These are phyloP conservation scores for Zygaena filipendulae DNA, from an alignment of 2,888 invertebrate genomes.

Conservation along the genomic window DNA sequence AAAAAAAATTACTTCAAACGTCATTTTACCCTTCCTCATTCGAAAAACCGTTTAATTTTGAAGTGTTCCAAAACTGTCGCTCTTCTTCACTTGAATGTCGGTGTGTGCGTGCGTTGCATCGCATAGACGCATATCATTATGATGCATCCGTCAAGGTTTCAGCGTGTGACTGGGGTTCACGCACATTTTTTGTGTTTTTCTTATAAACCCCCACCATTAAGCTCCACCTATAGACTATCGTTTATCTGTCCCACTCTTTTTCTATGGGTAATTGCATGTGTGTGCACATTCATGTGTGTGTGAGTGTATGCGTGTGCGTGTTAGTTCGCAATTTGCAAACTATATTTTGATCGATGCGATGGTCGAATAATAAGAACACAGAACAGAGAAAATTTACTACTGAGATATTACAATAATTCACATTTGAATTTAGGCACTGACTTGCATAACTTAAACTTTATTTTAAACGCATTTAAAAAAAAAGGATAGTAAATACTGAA, in stretches of 20 bases:
- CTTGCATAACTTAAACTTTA: too few relatives aligned
- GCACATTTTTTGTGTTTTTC: conserved; percentile 64
- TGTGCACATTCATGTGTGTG: conserved; percentile 30
- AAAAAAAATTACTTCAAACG: conserved; percentile 8
- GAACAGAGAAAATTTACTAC: too few relatives aligned
- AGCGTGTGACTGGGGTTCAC: conserved; percentile 49
- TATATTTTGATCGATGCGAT: conserved; percentile 64
- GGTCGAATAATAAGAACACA: too few relatives aligned
- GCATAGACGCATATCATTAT: too few relatives aligned
- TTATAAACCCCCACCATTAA: conserved; percentile 42
- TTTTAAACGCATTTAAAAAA: too few relatives aligned
- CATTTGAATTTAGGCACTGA: too few relatives aligned
- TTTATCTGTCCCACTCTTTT: conserved; percentile 64
- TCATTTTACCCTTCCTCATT: conserved; percentile 2
- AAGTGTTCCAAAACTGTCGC: conserved; percentile 46
- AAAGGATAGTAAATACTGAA: too few relatives aligned
- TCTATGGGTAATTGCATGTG: conserved; percentile 22
- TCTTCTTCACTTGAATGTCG: conserved; percentile 35
- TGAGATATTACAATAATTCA: too few relatives aligned
- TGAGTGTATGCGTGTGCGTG: conserved; percentile 40
- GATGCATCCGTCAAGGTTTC: too few relatives aligned
- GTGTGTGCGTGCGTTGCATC: conserved; percentile 33
- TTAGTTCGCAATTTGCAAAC: conserved; percentile 61
- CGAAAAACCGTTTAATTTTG: conserved; percentile 12
- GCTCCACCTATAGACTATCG: conserved; percentile 50